Evolutionary conservation across 1,140 invertebrate genomes (phyloP), one percentile per base, ranked within the genome.

Genomic region (Pteromalus puparum): DNA sequence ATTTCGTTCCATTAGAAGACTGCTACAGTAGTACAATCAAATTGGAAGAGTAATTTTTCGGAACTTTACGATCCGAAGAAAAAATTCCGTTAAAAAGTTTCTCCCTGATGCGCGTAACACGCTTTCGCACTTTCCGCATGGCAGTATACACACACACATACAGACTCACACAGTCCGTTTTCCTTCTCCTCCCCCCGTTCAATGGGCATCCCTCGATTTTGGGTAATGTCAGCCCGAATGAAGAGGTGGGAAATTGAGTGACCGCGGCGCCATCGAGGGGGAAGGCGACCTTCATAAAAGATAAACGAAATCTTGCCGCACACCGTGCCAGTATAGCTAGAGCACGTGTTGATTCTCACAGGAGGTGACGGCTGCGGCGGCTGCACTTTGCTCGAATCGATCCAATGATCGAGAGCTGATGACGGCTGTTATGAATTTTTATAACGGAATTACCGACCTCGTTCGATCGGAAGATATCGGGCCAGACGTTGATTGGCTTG

Each of bases 261-360:
- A 53, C 65, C 75, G 30, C 34, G 15, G 18, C 26, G 4, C 46
- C 26, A 74, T 7, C 7, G 61, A n/a, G 26, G 18, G 21, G 26
- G 30, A 38, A 48, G 73, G 30, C 30, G 38, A 42, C 26, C 67
- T 84, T 84, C 70, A 74, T 80, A 79, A 80, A 80, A 84, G 68
- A 80, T 84, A 79, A 84, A 80, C 68, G 76, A 84, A 79, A 84
- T 80, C 67, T 74, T 24, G 26, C 42, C 70, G 2, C 12, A 46
- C 70, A 5, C 12, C 38, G 38, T 1, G 70, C 21, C 0, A 24
- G 13, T 61, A 67, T 26, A 34, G 24, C 28, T 61, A 67, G 24
- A 34, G 24, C 28, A 34, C 28, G 77, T 13, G 73, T 79, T 67
- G 77, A 79, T 79, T 79, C 77, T 68, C 26, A 30, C 76, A 61